A percentile compares a stretch with the other conserved stretches of the same genome.
phyloP scores from a whole-genome alignment of 2,888 invertebrate genomes.

The Axea sp. region DNA sequence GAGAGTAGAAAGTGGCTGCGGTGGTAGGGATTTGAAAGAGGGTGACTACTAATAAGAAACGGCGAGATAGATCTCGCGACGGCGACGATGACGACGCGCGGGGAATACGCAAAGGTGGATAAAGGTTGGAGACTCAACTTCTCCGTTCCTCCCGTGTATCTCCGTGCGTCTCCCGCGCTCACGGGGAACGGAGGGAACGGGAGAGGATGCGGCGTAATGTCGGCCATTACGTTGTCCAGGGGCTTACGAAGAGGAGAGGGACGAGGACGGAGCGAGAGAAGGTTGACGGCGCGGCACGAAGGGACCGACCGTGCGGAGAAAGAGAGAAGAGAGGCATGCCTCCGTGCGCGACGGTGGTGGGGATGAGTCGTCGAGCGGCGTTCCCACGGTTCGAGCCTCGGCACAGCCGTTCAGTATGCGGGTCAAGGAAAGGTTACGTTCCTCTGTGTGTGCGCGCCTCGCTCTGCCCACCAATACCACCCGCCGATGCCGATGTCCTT shows the following conservation, averaged over 20 bases:
- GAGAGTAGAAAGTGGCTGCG: constrained; percentile 46
- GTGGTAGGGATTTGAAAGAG: constrained; percentile 34
- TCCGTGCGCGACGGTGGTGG: constrained; percentile 64
- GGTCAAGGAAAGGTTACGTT: constrained; percentile 84
- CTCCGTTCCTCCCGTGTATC: background rate
- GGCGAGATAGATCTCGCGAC: constrained; percentile 55
- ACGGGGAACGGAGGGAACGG: constrained; percentile 22
- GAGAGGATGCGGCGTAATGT: constrained; percentile 66
- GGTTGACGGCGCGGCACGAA: constrained; percentile 61
- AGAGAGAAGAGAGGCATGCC: constrained; percentile 61
- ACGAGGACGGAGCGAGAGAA: constrained; percentile 74
- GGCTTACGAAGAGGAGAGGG: constrained; percentile 65
- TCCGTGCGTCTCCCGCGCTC: constrained; percentile 3
- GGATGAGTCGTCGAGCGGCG: constrained; percentile 78
- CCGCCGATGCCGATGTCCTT: constrained; percentile 54
- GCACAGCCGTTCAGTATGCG: constrained; percentile 83
- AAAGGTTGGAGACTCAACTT: constrained; percentile 61
- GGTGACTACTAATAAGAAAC: constrained; percentile 52
- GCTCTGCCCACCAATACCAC: constrained; percentile 69
- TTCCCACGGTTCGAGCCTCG: constrained; percentile 83
- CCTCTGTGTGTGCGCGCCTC: constrained; percentile 68
- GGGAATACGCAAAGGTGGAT: constrained; percentile 68
- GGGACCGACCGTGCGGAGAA: constrained; percentile 55
- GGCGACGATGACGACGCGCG: constrained; percentile 58
- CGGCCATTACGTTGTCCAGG: constrained; percentile 75